Evolutionary conservation across 1,140 invertebrate species (phyloP), one percentile per base, ranked within the genome.

Genomic region (Heliconius hermathena): DNA sequence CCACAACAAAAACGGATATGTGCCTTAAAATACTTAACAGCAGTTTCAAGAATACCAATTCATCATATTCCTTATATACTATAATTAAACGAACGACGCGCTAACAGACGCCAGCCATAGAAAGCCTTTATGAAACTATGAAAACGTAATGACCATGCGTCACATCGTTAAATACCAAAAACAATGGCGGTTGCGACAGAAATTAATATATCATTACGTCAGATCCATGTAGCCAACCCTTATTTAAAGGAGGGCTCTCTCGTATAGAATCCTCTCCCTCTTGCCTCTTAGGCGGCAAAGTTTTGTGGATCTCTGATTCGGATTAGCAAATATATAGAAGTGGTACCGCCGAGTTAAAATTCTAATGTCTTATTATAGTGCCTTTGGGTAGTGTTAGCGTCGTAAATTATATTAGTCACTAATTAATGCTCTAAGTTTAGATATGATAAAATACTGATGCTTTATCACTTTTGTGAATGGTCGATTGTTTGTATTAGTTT

Each of bases 131-230:
- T 92, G 88, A 90, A 94, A 94, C 92, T 94, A 94, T 94, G 92
- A 94, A 94, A 92, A 92, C 90, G 82, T 94, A 94, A 94, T 94
- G 92, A 93, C 91, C 91, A 93, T 93, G 90, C 91, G 91, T 94
- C 92, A 94, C 87, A 84, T 86, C 90, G 91, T 91, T 92, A 94
- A 94, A 94, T 91, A 94, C 91, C 91, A 91, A 91, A 93, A 94
- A 94, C 92, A 94, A 94, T 92, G 84, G 90, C 88, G 92, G 88
- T 82, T 84, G 90, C 89, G 91, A 93, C 90, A 91, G 92, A 94
- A 94, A 95, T 95, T 95, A 95, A 95, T 95, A 95, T 94, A 95
- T 95, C 94, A 95, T 95, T 95, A 94, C 94, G 94, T 95, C 94
- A 95, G 90, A 90, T 86, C 91, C 94, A 95, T 93, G 92, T 94